Evolutionary conservation across 2,113 vertebrate species (phyloP).

Genomic region (Xiphorhynchus elegans): DNA sequence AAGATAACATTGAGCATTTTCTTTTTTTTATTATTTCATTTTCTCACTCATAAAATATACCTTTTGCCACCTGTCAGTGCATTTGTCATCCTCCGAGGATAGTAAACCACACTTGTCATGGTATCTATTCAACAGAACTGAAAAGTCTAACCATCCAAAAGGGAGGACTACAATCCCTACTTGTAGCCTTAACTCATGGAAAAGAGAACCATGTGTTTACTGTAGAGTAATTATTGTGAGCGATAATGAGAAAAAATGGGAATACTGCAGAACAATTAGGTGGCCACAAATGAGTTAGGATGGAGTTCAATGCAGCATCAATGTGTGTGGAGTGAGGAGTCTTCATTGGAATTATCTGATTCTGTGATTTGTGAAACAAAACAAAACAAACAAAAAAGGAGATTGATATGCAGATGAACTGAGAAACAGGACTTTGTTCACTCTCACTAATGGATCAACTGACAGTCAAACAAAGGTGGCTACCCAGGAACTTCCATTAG

Average conservation of each 20-base stretch:
- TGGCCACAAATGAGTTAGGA: not conserved
- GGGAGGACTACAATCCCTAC: not conserved
- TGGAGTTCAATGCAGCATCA: not conserved
- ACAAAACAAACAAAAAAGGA: not conserved
- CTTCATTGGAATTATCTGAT: not conserved
- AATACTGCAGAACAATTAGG: not conserved
- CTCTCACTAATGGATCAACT: not conserved
- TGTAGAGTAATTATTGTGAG: not conserved
- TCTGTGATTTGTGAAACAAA: not conserved
- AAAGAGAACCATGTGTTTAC: not conserved
- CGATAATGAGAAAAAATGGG: not conserved
- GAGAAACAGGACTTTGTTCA: not conserved
- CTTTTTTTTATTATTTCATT: not conserved
- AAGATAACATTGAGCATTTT: not conserved
- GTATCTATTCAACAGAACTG: not conserved
- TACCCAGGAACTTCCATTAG: not conserved
- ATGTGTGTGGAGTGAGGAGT: not conserved
- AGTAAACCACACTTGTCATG: not conserved
- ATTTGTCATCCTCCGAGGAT: not conserved
- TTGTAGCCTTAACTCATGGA: not conserved
- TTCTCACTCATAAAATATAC: not conserved
- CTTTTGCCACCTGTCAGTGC: not conserved
- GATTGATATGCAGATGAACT: not conserved
- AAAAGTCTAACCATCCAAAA: not conserved
- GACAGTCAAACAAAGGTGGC: not conserved